Evolutionary conservation across 2,888 invertebrate genomes (phyloP).

Genomic region (Creontiades dilutus): DNA sequence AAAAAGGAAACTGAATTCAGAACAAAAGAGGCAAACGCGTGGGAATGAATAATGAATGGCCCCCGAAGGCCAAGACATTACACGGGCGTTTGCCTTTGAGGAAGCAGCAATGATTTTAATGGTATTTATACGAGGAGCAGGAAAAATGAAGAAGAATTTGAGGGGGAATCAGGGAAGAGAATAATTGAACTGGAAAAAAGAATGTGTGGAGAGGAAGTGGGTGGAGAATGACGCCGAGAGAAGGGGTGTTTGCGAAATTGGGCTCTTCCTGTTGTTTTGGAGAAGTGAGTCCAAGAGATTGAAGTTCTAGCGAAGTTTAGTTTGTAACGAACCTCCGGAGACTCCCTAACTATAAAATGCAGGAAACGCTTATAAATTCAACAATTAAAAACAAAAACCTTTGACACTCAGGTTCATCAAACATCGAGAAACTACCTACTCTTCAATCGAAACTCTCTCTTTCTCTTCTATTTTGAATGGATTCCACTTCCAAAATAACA

Average conservation of each 20-base stretch:
- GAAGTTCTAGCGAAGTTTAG: too few relatives aligned
- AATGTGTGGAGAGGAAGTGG: not conserved
- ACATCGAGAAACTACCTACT: too few relatives aligned
- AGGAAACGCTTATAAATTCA: too few relatives aligned
- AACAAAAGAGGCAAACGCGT: conserved; percentile 55
- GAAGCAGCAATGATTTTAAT: conserved; percentile 37
- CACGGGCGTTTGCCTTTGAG: conserved; percentile 62
- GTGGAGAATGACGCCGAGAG: too few relatives aligned
- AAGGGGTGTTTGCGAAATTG: not conserved
- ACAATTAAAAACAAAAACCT: too few relatives aligned
- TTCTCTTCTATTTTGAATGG: too few relatives aligned
- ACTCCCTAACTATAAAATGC: too few relatives aligned
- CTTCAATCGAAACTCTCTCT: too few relatives aligned
- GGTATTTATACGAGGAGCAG: not conserved
- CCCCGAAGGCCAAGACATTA: conserved; percentile 48
- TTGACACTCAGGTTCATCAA: too few relatives aligned
- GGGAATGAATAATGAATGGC: conserved; percentile 59
- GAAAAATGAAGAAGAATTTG: not conserved
- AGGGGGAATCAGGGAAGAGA: not conserved
- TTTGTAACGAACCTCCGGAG: too few relatives aligned
- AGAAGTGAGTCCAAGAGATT: too few relatives aligned
- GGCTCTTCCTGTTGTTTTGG: not conserved
- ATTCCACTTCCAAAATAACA: too few relatives aligned
- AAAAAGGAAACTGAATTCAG: conserved; percentile 15
- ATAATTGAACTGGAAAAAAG: not conserved